A percentile compares a stretch with the other conserved stretches of the same genome.
These are phyloP conservation scores for Pheosia tremula DNA, from an alignment of 2,888 invertebrate genomes.

Conservation along the genomic window DNA sequence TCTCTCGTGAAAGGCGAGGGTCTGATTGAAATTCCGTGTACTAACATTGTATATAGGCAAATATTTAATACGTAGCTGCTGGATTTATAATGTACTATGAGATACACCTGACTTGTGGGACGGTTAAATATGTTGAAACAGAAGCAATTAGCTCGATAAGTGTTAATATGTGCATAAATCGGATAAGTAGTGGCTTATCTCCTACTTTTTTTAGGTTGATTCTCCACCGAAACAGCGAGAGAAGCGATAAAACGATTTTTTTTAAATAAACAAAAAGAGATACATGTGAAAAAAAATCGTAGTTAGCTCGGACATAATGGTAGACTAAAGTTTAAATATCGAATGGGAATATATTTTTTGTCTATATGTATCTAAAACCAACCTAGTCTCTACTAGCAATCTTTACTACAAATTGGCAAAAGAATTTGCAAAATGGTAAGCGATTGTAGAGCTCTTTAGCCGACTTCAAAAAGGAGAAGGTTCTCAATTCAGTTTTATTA, in stretches of 20 bases:
- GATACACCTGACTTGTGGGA: constrained; percentile 67
- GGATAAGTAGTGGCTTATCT: constrained; percentile 51
- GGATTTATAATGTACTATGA: constrained; percentile 70
- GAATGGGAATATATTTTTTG: too few relatives aligned
- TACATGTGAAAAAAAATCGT: too few relatives aligned
- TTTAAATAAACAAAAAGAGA: too few relatives aligned
- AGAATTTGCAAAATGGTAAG: too few relatives aligned
- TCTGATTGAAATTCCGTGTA: constrained; percentile 84
- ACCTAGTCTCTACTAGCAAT: too few relatives aligned
- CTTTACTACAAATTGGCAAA: too few relatives aligned
- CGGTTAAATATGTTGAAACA: constrained; percentile 67
- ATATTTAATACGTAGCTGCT: constrained; percentile 71
- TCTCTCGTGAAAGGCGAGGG: constrained; percentile 16
- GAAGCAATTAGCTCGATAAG: constrained; percentile 77
- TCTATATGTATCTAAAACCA: too few relatives aligned
- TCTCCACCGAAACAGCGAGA: neutral
- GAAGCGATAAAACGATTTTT: neutral
- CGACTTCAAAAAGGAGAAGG: too few relatives aligned
- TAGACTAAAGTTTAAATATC: too few relatives aligned
- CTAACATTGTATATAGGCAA: constrained; percentile 71
- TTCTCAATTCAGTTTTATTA: too few relatives aligned
- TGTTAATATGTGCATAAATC: constrained; percentile 67
- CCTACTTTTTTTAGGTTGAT: constrained; percentile 10
- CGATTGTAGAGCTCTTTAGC: too few relatives aligned
- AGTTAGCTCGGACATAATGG: too few relatives aligned